A percentile compares a stretch with the other conserved stretches of the same genome.
Conservation (phyloP, 1,140 invertebrate genomes). For the Leptestheria dahalacensis region DNA sequence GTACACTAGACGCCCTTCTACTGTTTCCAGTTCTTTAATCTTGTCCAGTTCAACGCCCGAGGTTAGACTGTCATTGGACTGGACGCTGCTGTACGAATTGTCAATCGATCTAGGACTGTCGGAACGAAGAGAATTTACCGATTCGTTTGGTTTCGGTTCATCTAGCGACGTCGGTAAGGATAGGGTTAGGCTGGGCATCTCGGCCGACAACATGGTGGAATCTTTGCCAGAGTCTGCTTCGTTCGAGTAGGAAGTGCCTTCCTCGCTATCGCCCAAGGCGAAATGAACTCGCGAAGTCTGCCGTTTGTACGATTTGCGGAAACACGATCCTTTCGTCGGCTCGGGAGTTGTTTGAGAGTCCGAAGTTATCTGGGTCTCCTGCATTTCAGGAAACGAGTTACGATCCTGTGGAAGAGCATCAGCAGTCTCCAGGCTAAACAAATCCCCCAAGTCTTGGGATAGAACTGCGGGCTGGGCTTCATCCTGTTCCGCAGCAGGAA, state of each 20-base stretch:
- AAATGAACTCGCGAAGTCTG: not conserved
- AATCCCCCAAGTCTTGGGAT: too few relatives aligned
- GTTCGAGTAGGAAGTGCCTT: too few relatives aligned
- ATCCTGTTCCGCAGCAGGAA: too few relatives aligned
- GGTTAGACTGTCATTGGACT: too few relatives aligned
- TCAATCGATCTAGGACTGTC: not conserved
- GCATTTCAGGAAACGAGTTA: not conserved
- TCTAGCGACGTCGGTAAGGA: not conserved
- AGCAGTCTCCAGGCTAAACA: too few relatives aligned
- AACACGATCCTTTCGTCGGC: not conserved
- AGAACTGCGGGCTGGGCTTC: too few relatives aligned
- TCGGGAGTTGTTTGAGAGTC: not conserved
- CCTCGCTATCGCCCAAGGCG: not conserved
- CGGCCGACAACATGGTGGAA: too few relatives aligned
- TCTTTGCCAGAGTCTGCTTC: too few relatives aligned
- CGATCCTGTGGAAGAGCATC: too few relatives aligned
- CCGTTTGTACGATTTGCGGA: not conserved
- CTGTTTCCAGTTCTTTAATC: not conserved
- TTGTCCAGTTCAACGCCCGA: not conserved
- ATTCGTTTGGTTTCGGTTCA: not conserved
- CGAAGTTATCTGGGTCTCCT: not conserved
- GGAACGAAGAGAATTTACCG: not conserved
- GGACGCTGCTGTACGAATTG: not conserved
- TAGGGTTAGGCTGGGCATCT: not conserved
- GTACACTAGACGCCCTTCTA: conserved; percentile 22